Conservation (phyloP, 2,797 vertebrate genomes). For the Monodelphis domestica region DNA sequence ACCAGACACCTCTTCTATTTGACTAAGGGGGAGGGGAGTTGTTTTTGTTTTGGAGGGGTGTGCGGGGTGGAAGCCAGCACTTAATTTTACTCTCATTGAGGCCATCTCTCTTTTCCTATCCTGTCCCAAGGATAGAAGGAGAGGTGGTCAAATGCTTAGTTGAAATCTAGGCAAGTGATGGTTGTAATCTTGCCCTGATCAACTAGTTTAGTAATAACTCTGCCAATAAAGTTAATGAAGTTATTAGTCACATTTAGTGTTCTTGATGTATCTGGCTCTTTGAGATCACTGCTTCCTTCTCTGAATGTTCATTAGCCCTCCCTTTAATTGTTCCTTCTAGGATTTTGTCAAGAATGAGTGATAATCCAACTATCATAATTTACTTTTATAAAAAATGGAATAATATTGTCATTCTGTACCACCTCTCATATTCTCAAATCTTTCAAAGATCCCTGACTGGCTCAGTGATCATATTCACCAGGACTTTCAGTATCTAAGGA, state of each 20-base stretch:
- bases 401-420: background rate
- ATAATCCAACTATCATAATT: background rate
- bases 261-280: background rate
- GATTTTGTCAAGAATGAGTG: background rate
- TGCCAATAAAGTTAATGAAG: background rate
- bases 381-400: background rate
- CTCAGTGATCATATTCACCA: background rate
- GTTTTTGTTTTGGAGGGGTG: no score
- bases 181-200: background rate
- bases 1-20: background rate
- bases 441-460: background rate
- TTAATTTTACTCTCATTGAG: background rate
- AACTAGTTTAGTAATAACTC: background rate
- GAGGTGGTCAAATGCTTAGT: background rate
- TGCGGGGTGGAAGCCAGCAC: no score
- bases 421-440: background rate
- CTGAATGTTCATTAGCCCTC: background rate
- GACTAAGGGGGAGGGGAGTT: no score
- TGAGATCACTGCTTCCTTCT: background rate
- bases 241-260: background rate
- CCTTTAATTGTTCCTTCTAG: background rate
- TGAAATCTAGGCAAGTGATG: background rate
- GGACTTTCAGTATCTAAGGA: background rate
- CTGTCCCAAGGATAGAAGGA: background rate
- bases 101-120: background rate